These are phyloP conservation scores for Corythornis leucogaster DNA, from an alignment of 2,797 vertebrate species.

Conservation along the genomic window DNA sequence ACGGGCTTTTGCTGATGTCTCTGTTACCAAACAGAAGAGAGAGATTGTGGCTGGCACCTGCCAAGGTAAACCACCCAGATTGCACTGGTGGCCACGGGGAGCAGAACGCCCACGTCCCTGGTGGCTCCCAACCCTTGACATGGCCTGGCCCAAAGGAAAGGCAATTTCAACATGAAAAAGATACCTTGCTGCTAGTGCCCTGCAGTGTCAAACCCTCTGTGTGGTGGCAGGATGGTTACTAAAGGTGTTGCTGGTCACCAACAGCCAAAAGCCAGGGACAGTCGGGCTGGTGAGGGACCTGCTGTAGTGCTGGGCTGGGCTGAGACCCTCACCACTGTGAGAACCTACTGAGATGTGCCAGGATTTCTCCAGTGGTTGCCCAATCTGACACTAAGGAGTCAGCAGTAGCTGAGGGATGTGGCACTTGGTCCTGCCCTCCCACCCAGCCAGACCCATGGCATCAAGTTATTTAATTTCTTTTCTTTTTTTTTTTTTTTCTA, in stretches of 20 bases:
- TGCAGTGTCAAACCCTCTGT: background rate
- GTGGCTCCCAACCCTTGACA: background rate
- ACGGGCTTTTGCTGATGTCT: background rate
- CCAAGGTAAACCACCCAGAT: rapidly evolving
- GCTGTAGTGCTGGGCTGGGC: background rate
- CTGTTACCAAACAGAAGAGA: background rate
- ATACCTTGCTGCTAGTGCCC: background rate
- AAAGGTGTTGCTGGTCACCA: background rate
- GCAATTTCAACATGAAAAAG: background rate
- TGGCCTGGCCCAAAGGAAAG: background rate
- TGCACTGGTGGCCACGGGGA: rapidly evolving
- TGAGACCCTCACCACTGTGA: background rate
- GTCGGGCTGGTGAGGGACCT: rapidly evolving
- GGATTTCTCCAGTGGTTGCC: background rate
- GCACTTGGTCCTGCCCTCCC: background rate
- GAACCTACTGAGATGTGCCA: background rate
- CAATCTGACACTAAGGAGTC: background rate
- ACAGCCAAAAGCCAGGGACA: rapidly evolving
- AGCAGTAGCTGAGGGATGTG: background rate
- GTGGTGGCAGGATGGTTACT: background rate
- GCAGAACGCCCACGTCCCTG: background rate
- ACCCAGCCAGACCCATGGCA: background rate
- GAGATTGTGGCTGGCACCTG: background rate
- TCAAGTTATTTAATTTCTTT: too few species aligned
- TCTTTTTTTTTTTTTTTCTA: too few species aligned